A percentile compares a stretch with the other conserved stretches of the same genome.
Conservation (phyloP, 2,888 invertebrate genomes). For the Exephanes ischioxanthus region DNA sequence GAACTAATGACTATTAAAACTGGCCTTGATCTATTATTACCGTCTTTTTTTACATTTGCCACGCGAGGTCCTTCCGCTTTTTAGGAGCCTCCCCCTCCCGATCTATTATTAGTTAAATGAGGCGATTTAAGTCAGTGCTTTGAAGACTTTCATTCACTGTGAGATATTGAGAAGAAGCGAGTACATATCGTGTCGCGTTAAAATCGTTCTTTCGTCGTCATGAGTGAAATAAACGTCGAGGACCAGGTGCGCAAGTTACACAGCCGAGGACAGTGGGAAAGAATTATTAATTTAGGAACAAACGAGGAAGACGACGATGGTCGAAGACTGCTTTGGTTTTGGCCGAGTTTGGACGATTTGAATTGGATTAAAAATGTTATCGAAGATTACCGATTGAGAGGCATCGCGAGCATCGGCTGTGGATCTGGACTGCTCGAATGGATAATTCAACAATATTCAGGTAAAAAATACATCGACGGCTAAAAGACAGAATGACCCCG, state of each 20-base stretch:
- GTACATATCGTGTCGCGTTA: neutral
- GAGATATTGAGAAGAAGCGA: conserved; percentile 2
- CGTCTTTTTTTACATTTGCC: neutral
- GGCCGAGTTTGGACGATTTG: conserved; percentile 89
- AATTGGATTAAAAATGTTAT: conserved; percentile 86
- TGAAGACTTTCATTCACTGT: conserved; percentile 34
- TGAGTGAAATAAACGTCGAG: conserved; percentile 71
- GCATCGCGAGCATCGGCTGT: conserved; percentile 91
- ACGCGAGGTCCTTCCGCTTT: conserved; percentile 5
- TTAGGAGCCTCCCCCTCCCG: neutral
- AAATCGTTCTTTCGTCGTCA: neutral
- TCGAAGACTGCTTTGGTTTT: conserved; percentile 90
- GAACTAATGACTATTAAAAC: conserved; percentile 54
- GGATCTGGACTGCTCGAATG: conserved; percentile 94
- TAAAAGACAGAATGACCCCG: neutral
- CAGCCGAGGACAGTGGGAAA: conserved; percentile 82
- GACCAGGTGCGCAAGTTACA: conserved; percentile 73
- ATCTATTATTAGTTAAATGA: conserved; percentile 47
- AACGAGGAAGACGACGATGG: conserved; percentile 83
- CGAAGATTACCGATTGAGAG: conserved; percentile 84
- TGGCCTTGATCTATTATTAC: conserved; percentile 63
- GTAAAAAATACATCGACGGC: conserved; percentile 83
- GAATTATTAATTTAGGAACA: conserved; percentile 83
- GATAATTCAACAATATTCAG: conserved; percentile 89
- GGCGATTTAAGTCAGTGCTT: conserved; percentile 26